Conservation (phyloP, 2,888 invertebrate genomes). For the Pristionchus mayeri region DNA sequence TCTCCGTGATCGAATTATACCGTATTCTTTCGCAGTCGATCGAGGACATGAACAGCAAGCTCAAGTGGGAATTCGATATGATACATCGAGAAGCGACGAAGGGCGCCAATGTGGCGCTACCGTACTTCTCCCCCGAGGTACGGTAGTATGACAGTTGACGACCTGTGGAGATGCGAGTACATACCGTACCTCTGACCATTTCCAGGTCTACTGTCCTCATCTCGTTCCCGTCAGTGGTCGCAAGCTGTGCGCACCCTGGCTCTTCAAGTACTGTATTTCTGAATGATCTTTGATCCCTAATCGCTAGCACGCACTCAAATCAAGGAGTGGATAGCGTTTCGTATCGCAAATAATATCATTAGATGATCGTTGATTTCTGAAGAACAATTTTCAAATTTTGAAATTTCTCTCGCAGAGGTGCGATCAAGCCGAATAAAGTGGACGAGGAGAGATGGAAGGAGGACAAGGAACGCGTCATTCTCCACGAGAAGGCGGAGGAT, state of each 20-base stretch:
- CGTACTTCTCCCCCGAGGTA: constrained; percentile 28
- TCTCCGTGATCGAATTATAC: not conserved
- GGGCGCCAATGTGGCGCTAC: not conserved
- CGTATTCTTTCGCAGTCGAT: not conserved
- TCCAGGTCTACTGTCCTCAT: constrained; percentile 10
- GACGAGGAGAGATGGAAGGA: not conserved
- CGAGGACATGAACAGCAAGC: no score
- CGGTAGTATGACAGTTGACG: not conserved
- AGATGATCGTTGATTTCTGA: not conserved
- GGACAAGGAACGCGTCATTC: not conserved
- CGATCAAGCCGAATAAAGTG: not conserved
- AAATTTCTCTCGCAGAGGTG: not conserved
- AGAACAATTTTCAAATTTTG: not conserved
- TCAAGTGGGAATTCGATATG: not conserved
- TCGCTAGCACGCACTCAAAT: not conserved
- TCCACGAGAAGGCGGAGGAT: no score
- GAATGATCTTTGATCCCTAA: not conserved
- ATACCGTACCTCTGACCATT: no score
- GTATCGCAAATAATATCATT: not conserved
- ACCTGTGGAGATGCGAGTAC: no score
- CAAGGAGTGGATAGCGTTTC: no score
- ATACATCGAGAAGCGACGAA: not conserved
- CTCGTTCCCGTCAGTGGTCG: not conserved
- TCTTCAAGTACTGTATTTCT: not conserved
- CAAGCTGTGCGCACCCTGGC: constrained; percentile 21